Evolutionary conservation across 2,888 invertebrate genomes (phyloP).

Genomic region (Amphipoea lucens): DNA sequence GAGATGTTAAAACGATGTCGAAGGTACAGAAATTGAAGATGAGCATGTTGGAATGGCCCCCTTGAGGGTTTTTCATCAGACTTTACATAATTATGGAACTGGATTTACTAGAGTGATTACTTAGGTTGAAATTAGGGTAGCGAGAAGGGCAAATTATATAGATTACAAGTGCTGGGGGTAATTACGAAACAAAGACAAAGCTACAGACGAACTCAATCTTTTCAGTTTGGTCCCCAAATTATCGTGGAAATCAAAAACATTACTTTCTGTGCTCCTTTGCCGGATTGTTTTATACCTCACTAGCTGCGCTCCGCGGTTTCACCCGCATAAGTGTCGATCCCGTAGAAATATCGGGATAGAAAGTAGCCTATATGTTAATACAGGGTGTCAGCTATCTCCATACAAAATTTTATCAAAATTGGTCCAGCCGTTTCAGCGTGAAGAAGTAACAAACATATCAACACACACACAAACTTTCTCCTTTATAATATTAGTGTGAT

Average conservation of each 20-base stretch:
- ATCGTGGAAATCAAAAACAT: conserved; percentile 41
- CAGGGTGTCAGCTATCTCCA: too few species aligned
- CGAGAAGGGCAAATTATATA: conserved; percentile 29
- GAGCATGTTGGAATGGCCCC: conserved; percentile 59
- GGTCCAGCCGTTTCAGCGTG: too few species aligned
- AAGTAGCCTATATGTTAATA: too few species aligned
- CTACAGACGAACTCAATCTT: conserved; percentile 20
- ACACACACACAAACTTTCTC: too few species aligned
- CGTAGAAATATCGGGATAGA: too few species aligned
- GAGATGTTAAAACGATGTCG: conserved; percentile 64
- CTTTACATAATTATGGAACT: conserved; percentile 64
- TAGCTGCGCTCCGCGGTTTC: too few species aligned
- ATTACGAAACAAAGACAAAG: conserved; percentile 38
- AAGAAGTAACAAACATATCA: too few species aligned
- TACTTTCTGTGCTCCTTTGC: conserved; percentile 22
- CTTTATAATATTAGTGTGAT: too few species aligned
- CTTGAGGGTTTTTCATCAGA: conserved; percentile 58
- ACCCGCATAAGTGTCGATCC: too few species aligned
- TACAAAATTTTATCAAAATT: too few species aligned
- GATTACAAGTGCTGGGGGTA: conserved; percentile 48
- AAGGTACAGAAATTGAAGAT: conserved; percentile 67
- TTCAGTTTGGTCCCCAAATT: conserved; percentile 41
- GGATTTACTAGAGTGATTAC: conserved; percentile 58
- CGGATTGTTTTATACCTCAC: conserved; percentile 4
- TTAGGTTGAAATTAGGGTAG: conserved; percentile 45